phyloP scores from a whole-genome alignment of 2,113 vertebrate genomes.

The Nansenia antarctica region DNA sequence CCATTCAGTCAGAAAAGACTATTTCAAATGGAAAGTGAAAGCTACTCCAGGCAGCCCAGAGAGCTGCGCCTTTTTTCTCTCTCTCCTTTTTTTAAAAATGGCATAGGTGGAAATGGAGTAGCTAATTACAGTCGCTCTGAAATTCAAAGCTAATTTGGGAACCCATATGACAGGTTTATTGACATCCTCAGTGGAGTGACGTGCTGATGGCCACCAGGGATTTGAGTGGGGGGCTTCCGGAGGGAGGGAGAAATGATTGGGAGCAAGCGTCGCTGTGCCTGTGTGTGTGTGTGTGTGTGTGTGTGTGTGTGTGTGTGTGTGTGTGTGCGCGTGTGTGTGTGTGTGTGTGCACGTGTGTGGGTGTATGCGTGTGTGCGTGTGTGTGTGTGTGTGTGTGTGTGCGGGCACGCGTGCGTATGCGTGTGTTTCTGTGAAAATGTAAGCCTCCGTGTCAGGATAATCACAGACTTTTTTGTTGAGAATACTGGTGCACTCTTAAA shows the following conservation, averaged over 20 bases:
- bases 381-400: neutral
- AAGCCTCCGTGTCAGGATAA: conserved; percentile 16
- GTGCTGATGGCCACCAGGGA: conserved; percentile 68
- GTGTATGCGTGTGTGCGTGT: neutral
- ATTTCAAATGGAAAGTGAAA: conserved; percentile 79
- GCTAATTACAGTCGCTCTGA: conserved; percentile 75
- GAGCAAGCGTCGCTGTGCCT: conserved; percentile 39
- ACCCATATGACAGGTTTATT: conserved; percentile 73
- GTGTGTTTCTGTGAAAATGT: conserved; percentile 6
- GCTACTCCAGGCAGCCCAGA: conserved; percentile 69
- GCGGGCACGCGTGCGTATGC: neutral
- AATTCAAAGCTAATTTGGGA: conserved; percentile 74
- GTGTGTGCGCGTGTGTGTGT: conserved; percentile 3
- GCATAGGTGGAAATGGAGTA: conserved; percentile 74
- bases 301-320: conserved; percentile 24
- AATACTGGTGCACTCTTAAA: conserved; percentile 37
- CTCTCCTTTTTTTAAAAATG: conserved; percentile 70
- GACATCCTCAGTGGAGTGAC: conserved; percentile 70
- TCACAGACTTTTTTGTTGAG: conserved; percentile 23
- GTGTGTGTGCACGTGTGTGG: conserved; percentile 3
- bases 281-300: conserved; percentile 47
- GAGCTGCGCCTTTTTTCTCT: conserved; percentile 68
- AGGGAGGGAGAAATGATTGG: conserved; percentile 41
- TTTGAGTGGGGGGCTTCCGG: conserved; percentile 34
- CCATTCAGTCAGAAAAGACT: conserved; percentile 80